A percentile compares a stretch with the other conserved stretches of the same genome.
These are phyloP conservation scores for Alectura lathami DNA, from an alignment of 2,113 vertebrate species.

Conservation along the genomic window DNA sequence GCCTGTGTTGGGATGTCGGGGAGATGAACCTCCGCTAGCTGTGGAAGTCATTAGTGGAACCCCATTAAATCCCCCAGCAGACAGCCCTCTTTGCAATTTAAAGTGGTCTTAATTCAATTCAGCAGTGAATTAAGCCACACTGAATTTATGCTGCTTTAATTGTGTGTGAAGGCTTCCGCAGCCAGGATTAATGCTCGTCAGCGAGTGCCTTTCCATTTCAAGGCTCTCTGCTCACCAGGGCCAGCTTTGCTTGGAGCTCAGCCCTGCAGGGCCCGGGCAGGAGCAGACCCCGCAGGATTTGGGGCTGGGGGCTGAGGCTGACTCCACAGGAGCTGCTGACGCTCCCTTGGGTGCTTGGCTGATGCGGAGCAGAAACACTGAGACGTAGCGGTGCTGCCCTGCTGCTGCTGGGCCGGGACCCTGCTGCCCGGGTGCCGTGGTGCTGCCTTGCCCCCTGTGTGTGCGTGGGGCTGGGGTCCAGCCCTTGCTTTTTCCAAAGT, in stretches of 20 bases:
- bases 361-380: too few relatives aligned
- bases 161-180: background rate
- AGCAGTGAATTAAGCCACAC: background rate
- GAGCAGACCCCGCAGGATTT: fast-evolving
- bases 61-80: background rate
- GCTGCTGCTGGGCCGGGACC: too few relatives aligned
- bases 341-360: too few relatives aligned
- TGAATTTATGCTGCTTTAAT: background rate
- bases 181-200: background rate
- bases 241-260: background rate
- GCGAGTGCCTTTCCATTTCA: background rate
- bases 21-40: background rate
- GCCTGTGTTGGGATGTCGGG: background rate
- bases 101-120: conserved; percentile 13
- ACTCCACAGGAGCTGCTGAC: too few relatives aligned
- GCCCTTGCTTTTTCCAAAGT: too few relatives aligned
- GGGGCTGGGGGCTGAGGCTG: too few relatives aligned
- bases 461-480: too few relatives aligned
- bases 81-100: background rate
- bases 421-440: too few relatives aligned
- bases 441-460: too few relatives aligned
- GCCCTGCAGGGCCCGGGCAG: background rate
- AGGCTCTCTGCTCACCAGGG: fast-evolving
- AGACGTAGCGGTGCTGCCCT: too few relatives aligned
- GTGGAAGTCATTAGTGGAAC: background rate